These are phyloP conservation scores for Gasterosteus aculeatus DNA, from an alignment of 2,113 vertebrate species.

Conservation along the genomic window DNA sequence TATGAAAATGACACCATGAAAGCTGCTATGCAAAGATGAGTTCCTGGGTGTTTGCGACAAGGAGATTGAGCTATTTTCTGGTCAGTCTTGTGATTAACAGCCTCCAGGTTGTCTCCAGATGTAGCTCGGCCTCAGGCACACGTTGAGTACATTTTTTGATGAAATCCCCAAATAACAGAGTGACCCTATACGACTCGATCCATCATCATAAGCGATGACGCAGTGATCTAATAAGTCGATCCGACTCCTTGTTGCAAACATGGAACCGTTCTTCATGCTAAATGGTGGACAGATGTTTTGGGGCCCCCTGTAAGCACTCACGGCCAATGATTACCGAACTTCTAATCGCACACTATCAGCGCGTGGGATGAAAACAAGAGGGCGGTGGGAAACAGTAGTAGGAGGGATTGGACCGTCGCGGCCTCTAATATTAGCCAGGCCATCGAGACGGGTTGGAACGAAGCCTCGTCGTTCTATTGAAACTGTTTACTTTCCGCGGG, in stretches of 20 bases:
- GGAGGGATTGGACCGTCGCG: conserved; percentile 24
- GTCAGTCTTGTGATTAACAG: conserved; percentile 72
- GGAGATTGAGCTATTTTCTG: conserved; percentile 64
- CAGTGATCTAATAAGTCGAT: conserved; percentile 61
- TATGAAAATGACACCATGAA: conserved; percentile 55
- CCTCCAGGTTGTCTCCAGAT: conserved; percentile 73
- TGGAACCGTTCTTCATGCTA: conserved; percentile 50
- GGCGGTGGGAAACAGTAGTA: conserved; percentile 57
- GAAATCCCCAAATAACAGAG: conserved; percentile 48
- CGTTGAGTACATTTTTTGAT: conserved; percentile 49
- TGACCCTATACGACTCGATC: conserved; percentile 54
- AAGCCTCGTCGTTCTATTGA: conserved; percentile 40
- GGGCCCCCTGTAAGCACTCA: conserved; percentile 50
- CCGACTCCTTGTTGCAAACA: conserved; percentile 59
- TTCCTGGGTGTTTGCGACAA: conserved; percentile 63
- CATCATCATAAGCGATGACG: conserved; percentile 56
- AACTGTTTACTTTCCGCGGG: conserved; percentile 48
- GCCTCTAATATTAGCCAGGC: conserved; percentile 34
- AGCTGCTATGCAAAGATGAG: conserved; percentile 59
- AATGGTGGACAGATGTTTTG: conserved; percentile 68
- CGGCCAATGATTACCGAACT: conserved; percentile 50
- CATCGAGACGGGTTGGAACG: conserved; percentile 21
- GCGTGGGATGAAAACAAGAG: conserved; percentile 55
- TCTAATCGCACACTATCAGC: conserved; percentile 47
- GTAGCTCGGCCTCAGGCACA: conserved; percentile 51